Percentiles rank a stretch among this genome's conserved stretches.
phyloP scores from a whole-genome alignment of 2,797 vertebrate genomes.

The Gambelia wislizenii region DNA sequence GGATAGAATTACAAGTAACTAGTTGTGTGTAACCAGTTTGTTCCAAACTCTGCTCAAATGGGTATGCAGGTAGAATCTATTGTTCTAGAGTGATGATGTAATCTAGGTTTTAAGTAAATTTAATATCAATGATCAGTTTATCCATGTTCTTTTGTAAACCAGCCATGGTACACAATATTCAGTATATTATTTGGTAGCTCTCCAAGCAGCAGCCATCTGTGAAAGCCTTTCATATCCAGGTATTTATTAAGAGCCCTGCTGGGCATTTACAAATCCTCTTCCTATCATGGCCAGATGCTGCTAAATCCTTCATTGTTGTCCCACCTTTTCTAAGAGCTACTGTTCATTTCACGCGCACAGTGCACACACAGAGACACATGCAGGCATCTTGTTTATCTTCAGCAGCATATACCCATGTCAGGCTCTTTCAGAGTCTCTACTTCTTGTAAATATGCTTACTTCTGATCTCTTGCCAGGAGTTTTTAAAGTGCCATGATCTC shows the following conservation, averaged over 20 bases:
- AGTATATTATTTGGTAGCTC: background rate
- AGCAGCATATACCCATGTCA: background rate
- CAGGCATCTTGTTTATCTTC: background rate
- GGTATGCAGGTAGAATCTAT: background rate
- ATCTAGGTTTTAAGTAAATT: background rate
- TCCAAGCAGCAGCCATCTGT: background rate
- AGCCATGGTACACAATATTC: background rate
- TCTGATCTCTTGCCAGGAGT: background rate
- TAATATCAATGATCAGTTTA: background rate
- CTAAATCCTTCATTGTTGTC: background rate
- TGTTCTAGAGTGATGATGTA: background rate
- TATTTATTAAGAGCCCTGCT: background rate
- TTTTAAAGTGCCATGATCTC: background rate
- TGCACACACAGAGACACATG: too few relatives aligned
- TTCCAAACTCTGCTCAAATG: background rate
- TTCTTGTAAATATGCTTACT: background rate
- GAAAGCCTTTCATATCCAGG: constrained; percentile 10
- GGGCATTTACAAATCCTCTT: constrained; percentile 17
- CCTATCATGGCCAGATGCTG: background rate
- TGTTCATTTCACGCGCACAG: background rate
- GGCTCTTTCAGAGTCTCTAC: background rate
- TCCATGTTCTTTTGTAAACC: background rate
- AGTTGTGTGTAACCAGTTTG: too few relatives aligned
- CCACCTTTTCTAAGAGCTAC: background rate
- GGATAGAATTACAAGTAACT: too few relatives aligned